These are phyloP conservation scores for Linyphia triangularis DNA, from an alignment of 2,888 invertebrate species.

Conservation along the genomic window DNA sequence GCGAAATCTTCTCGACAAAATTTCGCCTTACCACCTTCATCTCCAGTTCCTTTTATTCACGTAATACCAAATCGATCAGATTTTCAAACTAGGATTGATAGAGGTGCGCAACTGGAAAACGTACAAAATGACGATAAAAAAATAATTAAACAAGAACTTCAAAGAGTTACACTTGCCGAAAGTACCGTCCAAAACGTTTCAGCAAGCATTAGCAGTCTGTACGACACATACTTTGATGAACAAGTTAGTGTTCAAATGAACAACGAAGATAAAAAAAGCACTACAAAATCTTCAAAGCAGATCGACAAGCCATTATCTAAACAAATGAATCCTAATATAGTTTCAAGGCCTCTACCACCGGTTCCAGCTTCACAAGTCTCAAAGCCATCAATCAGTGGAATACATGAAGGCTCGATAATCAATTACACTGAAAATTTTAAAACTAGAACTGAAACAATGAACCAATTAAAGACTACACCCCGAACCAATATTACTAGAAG, in stretches of 20 bases:
- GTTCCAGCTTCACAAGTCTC: background rate
- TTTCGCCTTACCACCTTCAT: background rate
- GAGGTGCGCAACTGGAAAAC: background rate
- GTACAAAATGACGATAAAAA: background rate
- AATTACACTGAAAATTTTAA: background rate
- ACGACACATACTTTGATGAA: no score
- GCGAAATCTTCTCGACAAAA: background rate
- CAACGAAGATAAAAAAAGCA: background rate
- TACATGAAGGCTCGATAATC: background rate
- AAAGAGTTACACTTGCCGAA: background rate
- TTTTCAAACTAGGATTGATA: background rate
- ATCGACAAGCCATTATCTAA: background rate
- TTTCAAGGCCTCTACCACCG: background rate
- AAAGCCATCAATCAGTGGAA: background rate
- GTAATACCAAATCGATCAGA: background rate
- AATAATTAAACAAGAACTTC: no score
- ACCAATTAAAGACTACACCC: background rate
- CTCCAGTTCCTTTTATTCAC: background rate
- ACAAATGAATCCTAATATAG: background rate
- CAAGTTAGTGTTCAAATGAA: no score
- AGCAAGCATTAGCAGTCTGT: no score
- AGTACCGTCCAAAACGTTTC: background rate
- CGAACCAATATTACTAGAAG: background rate
- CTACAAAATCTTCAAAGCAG: background rate
- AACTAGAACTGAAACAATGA: background rate